These are phyloP conservation scores for Aurelia sp. DNA, from an alignment of 30 jellyfish, hydroid and myxozoan species.

Conservation along the genomic window DNA sequence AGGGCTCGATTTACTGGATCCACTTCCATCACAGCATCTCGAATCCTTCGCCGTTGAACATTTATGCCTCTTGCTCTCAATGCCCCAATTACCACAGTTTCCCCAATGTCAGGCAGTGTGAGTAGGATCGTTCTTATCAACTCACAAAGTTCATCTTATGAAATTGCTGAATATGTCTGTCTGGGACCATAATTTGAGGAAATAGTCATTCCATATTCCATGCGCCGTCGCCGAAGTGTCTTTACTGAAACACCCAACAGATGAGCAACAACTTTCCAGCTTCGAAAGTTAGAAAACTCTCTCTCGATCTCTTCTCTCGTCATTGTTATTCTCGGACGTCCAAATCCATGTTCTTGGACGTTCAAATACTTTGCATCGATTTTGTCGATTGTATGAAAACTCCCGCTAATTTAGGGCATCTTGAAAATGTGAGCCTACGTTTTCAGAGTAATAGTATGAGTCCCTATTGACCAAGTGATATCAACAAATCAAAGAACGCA, in stretches of 20 bases:
- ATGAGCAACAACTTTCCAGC: constrained; percentile 12
- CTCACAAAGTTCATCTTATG: not conserved
- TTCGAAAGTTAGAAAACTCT: not conserved
- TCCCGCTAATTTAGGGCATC: too few species aligned
- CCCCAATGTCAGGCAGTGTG: constrained; percentile 2
- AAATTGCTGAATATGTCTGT: not conserved
- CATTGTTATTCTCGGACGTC: not conserved
- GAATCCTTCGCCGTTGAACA: not conserved
- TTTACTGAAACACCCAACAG: not conserved
- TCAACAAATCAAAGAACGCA: too few species aligned
- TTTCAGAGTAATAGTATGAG: too few species aligned
- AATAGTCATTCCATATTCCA: not conserved
- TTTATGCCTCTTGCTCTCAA: constrained; percentile 3
- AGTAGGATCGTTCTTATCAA: not conserved
- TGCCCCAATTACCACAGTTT: not conserved
- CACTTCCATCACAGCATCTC: not conserved
- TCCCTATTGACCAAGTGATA: too few species aligned
- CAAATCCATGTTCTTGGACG: not conserved
- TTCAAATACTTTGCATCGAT: too few species aligned
- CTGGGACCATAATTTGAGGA: not conserved
- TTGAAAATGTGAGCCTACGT: too few species aligned
- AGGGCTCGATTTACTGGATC: not conserved
- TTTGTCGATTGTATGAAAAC: too few species aligned
- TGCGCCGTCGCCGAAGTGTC: constrained; percentile 8
- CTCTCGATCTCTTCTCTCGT: not conserved